A percentile compares a stretch with the other conserved stretches of the same genome.
Conservation (phyloP, 1,140 invertebrate species). For the Stegodyphus mimosarum region DNA sequence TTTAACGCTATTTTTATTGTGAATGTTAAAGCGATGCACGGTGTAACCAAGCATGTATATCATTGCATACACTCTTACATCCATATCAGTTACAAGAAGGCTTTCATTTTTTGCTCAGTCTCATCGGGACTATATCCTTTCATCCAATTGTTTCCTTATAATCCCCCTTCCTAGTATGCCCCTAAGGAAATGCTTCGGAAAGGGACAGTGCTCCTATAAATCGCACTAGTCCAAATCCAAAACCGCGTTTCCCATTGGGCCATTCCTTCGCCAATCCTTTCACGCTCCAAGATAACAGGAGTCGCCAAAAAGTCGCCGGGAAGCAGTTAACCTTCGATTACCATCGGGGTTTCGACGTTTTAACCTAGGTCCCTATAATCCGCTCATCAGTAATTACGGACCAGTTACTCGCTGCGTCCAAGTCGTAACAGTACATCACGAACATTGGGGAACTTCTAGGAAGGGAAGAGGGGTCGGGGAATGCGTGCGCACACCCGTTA, state of each 20-base stretch:
- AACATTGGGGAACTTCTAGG: background rate
- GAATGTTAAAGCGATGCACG: too few relatives aligned
- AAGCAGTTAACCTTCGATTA: constrained; percentile 59
- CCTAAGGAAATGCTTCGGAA: too few relatives aligned
- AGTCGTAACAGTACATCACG: constrained; percentile 53
- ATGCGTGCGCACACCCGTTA: background rate
- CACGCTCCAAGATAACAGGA: constrained; percentile 21
- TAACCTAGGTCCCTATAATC: constrained; percentile 53
- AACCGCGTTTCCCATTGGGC: constrained; percentile 6
- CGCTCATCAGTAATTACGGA: constrained; percentile 57
- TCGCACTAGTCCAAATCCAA: background rate
- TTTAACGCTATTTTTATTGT: too few relatives aligned
- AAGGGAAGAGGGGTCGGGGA: background rate
- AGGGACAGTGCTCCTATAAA: too few relatives aligned
- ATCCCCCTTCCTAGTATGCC: too few relatives aligned
- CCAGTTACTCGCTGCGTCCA: constrained; percentile 37
- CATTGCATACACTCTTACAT: too few relatives aligned
- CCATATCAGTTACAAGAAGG: too few relatives aligned
- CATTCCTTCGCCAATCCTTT: constrained; percentile 21
- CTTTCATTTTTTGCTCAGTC: too few relatives aligned
- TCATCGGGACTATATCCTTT: too few relatives aligned
- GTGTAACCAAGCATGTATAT: too few relatives aligned
- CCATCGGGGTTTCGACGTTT: constrained; percentile 44
- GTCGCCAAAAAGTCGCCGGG: constrained; percentile 55
- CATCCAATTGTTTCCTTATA: too few relatives aligned